Evolutionary conservation across 2,888 invertebrate species (phyloP).

Genomic region (Pasiphila rectangulata): DNA sequence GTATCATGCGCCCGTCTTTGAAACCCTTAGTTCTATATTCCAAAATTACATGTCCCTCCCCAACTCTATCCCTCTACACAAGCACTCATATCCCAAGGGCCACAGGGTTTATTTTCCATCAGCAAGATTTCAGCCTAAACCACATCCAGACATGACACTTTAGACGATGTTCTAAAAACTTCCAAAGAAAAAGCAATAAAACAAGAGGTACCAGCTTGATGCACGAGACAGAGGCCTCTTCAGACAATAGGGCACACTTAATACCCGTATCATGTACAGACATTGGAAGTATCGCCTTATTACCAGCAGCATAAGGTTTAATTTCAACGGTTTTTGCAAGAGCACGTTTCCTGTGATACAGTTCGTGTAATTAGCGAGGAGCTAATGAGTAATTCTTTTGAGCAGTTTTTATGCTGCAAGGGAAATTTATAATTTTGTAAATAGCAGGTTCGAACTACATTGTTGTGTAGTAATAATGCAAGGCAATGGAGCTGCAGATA

Average conservation of each 20-base stretch:
- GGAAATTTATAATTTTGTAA: conserved; percentile 8
- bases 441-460: neutral
- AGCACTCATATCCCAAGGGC: neutral
- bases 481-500: too few species aligned
- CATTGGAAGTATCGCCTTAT: conserved; percentile 23
- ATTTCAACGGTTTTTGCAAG: conserved; percentile 5
- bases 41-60: neutral
- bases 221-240: conserved; percentile 67
- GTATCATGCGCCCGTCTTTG: too few species aligned
- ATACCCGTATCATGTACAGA: conserved; percentile 59
- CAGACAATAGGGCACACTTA: conserved; percentile 69
- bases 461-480: neutral
- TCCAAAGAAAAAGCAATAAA: conserved; percentile 60
- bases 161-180: conserved; percentile 18
- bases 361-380: conserved; percentile 52
- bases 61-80: neutral
- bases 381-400: conserved; percentile 39
- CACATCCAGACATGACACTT: conserved; percentile 20
- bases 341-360: conserved; percentile 40
- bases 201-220: conserved; percentile 53
- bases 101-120: neutral
- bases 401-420: conserved; percentile 31
- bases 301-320: conserved; percentile 18
- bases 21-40: too few species aligned
- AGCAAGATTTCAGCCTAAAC: neutral